Evolutionary conservation across 1,140 invertebrate species (phyloP).

Genomic region (Adoxophyes honmai): DNA sequence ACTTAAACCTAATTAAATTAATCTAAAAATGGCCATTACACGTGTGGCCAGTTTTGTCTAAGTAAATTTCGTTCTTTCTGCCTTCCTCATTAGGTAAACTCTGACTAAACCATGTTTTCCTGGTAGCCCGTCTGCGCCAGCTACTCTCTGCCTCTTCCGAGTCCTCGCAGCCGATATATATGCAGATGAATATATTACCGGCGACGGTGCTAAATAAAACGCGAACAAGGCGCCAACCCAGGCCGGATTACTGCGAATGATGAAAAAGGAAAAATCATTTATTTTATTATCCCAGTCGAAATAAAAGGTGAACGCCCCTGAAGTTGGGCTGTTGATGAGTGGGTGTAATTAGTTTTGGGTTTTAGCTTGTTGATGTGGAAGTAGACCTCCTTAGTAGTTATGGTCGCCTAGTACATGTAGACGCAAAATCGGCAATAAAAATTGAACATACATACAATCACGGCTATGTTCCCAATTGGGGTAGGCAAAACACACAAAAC

Average conservation of each 20-base stretch:
- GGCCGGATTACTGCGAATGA: conserved; percentile 23
- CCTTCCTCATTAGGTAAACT: too few species aligned
- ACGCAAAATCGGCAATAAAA: too few species aligned
- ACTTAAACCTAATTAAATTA: too few species aligned
- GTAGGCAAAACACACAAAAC: too few species aligned
- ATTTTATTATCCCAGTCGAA: conserved; percentile 25
- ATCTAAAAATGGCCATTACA: too few species aligned
- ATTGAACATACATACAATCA: too few species aligned
- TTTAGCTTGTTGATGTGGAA: not conserved
- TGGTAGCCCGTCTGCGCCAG: not conserved
- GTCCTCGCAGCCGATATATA: conserved; percentile 20
- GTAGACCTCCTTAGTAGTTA: too few species aligned
- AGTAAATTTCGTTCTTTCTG: too few species aligned
- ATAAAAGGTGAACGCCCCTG: conserved; percentile 37
- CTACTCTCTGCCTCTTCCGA: not conserved
- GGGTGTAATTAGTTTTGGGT: conserved; percentile 8
- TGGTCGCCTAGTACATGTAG: too few species aligned
- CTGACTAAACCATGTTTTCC: not conserved
- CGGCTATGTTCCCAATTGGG: too few species aligned
- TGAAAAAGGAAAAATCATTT: conserved; percentile 28
- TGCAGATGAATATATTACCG: conserved; percentile 27
- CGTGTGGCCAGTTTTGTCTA: too few species aligned
- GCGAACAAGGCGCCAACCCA: conserved; percentile 14
- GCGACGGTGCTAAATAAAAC: conserved; percentile 24
- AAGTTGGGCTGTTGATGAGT: conserved; percentile 26